Evolutionary conservation across 2,888 invertebrate species (phyloP).

Genomic region (Tipula lateralis): DNA sequence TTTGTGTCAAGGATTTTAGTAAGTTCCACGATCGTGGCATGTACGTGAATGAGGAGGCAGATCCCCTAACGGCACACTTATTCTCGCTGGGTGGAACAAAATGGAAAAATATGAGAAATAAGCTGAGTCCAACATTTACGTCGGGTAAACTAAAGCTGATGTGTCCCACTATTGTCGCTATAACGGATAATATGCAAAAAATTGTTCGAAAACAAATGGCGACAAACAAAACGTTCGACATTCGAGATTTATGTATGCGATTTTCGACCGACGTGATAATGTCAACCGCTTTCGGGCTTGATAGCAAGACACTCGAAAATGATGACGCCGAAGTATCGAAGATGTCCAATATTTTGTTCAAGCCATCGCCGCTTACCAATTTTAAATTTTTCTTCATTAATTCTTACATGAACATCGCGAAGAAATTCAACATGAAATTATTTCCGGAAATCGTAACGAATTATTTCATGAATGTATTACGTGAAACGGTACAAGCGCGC

Average conservation of each 20-base stretch:
- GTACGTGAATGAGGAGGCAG: background rate
- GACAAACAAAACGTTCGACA: background rate
- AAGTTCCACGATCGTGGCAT: slow-evolving; percentile 25
- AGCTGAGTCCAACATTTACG: slow-evolving; percentile 20
- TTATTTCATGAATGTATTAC: slow-evolving; percentile 44
- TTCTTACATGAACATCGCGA: slow-evolving; percentile 36
- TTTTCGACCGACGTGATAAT: background rate
- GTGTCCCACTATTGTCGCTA: background rate
- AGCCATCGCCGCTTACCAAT: background rate
- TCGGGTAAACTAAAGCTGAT: background rate
- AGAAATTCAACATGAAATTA: slow-evolving; percentile 37
- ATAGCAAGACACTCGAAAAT: background rate
- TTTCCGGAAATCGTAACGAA: slow-evolving; percentile 39
- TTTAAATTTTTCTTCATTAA: background rate
- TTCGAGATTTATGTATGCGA: background rate
- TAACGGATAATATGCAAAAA: background rate
- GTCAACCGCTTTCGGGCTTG: background rate
- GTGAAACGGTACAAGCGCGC: slow-evolving; percentile 45
- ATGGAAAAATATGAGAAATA: background rate
- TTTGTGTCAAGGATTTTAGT: background rate
- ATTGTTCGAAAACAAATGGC: background rate
- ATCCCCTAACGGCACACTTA: background rate
- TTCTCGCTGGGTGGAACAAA: background rate
- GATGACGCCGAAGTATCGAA: background rate
- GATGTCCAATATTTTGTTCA: background rate